Base-by-base conservation (phyloP, 2,888 invertebrate species). In the Serripes groenlandicus region DNA sequence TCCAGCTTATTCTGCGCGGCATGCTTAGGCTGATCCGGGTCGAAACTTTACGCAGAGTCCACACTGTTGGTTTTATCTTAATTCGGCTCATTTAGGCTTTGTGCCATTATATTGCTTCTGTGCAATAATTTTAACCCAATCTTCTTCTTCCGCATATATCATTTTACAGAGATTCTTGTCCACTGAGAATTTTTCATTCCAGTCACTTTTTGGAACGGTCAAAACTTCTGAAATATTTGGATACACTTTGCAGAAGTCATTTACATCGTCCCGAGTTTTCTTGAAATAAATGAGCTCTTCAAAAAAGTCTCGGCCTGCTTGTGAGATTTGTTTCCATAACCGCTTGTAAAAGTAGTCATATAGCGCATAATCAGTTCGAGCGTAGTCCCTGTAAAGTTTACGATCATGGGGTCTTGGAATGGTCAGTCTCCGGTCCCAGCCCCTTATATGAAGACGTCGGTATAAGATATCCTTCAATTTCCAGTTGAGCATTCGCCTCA, bases 401-500 rank as follows among this genome's bases (percentile, higher is more conserved):
- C 84, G 58, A 42, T 86, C 86, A 78, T 79, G 30, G n/a, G 86
- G 77, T 54, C 74, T 64, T 0, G 86, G 86, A 21, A 82, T 26
- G 0, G 86, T 86, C 11, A 84, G 7, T 35, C 82, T 82, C 49
- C 82, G 73, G 69, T 86, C 86, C 86, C 86, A 86, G 21, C 84
- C 83, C 11, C 86, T 76, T 5, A 72, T 82, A 28, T 86, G 86
- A n/a, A 86, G 56, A 15, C 75, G 72, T 11, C 89, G 52, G 64
- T 89, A 92, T 0, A 92, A 32, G 32, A 92, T 78, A 54, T 92
- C 92, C 35, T 81, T 52, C 1, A 89, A 66, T 3, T 74, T 64
- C 92, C 92, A 92, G 15, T 85, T 83, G 7, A 91, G 56, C 58
- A 86, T 81, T 42, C 92, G 76, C 34, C 86, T 86, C 71, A 92